Evolutionary conservation across 64 coral and sea anemone genomes (phyloP).

Genomic region (Catalaphyllia jardinei): DNA sequence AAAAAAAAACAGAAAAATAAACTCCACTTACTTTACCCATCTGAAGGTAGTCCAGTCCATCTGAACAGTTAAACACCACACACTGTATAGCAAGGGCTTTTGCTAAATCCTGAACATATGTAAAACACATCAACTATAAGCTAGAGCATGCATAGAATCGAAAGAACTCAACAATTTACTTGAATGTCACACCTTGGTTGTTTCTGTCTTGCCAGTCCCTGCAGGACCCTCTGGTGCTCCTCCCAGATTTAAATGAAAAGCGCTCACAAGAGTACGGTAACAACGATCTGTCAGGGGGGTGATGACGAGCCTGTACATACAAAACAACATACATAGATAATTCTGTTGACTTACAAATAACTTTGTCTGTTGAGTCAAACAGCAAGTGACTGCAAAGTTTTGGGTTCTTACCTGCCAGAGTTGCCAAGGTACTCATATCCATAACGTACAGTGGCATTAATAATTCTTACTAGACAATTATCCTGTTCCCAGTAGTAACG

Average conservation of each 20-base stretch:
- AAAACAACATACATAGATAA: background rate
- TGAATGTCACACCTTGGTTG: conserved; percentile 80
- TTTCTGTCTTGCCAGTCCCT: conserved; percentile 97
- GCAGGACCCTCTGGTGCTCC: conserved; percentile 98
- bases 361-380: background rate
- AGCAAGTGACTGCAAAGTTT: background rate
- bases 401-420: conserved; percentile 84
- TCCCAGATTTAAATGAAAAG: conserved; percentile 96
- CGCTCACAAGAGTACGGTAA: conserved; percentile 96
- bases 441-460: conserved; percentile 94
- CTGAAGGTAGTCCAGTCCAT: conserved; percentile 98
- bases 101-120: conserved; percentile 78
- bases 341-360: background rate
- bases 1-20: background rate
- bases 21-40: conserved; percentile 88
- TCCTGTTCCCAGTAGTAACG: conserved; percentile 99
- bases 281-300: conserved; percentile 99
- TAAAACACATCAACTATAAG: too few relatives aligned
- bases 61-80: conserved; percentile 99
- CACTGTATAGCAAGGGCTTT: conserved; percentile 99
- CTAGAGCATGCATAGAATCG: too few relatives aligned
- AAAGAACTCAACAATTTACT: background rate
- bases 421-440: conserved; percentile 98
- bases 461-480: conserved; percentile 91
- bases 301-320: conserved; percentile 79